Conservation (phyloP, 2,113 vertebrate genomes). For the Lophochroa leadbeateri region DNA sequence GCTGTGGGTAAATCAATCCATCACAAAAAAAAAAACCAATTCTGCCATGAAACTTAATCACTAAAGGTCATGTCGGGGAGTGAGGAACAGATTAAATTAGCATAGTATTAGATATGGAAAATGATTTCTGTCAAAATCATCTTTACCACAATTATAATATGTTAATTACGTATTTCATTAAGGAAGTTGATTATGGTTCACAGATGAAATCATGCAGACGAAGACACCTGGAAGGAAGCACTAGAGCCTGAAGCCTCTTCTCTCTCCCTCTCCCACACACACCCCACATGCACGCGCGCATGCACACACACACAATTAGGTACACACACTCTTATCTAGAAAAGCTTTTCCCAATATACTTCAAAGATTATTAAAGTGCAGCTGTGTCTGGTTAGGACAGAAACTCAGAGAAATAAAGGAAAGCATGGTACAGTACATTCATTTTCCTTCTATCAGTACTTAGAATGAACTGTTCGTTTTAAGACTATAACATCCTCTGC, state of each 20-base stretch:
- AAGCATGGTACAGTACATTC: background rate
- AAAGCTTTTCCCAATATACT: constrained; percentile 1
- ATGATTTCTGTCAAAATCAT: constrained; percentile 99
- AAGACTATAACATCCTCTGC: constrained; percentile 12
- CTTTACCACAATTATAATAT: constrained; percentile 99
- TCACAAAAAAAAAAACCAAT: constrained; percentile 76
- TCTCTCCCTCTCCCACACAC: background rate
- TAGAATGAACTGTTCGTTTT: background rate
- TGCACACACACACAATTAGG: constrained; percentile 1
- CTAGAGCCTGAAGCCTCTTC: constrained; percentile 80
- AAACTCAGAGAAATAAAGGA: background rate
- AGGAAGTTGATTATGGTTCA: constrained; percentile 98
- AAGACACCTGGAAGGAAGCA: constrained; percentile 93
- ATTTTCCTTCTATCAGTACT: constrained; percentile 13
- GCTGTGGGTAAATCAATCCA: constrained; percentile 88
- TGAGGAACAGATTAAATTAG: constrained; percentile 99
- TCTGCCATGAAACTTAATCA: constrained; percentile 98
- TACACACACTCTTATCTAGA: background rate
- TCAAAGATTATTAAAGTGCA: constrained; percentile 45
- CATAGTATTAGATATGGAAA: constrained; percentile 99
- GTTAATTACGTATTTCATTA: constrained; percentile 99
- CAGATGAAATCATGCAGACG: constrained; percentile 93
- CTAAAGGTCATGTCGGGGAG: constrained; percentile 97
- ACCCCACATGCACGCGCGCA: background rate
- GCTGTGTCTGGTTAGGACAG: background rate